Evolutionary conservation across 2,888 invertebrate species (phyloP), one percentile per base, ranked within the genome.

Genomic region (Melieria crassipennis): DNA sequence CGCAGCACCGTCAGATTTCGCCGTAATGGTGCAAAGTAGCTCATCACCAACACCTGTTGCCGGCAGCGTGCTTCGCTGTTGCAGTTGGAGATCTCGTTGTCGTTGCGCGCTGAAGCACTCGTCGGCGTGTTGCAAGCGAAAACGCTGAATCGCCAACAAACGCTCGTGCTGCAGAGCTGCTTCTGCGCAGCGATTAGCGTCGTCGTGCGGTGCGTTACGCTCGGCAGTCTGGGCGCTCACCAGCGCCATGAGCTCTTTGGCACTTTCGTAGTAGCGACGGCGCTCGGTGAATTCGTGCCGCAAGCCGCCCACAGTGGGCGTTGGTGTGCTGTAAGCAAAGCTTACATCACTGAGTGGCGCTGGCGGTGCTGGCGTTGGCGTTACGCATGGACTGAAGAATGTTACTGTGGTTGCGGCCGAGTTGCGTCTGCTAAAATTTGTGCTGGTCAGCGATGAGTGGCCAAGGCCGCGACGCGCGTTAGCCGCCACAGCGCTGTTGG

Each of bases 341-440:
- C 65, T 58, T 13, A 63, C 46, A 60, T 61, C 55, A 9, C 43
- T 13, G 4, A 57, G 43, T 6, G 58, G 63, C 4, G 13, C 13
- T 16, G 61, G 60, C 48, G 30, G 11, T 43, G 30, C 55, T n/a
- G 16, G 7, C 50, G 68, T 65, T 61, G 70, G 52, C 42, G 70
- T 56, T 4, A 10, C 56, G 30, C 62, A 55, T 11, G 46, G 50
- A n/a, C 42, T 50, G n/a, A 62, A 69, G 30, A 57, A 58, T 5
- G 70, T 65, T 52, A 61, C 55, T 48, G 58, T 69, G n/a, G 72
- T 72, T 42, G 72, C 48, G 7, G 64, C 50, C 9, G 72, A 72
- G 55, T 65, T 69, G 11, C 69, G 72, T 10, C 72, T 55, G 48
- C 68, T 72, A 48, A 60, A 72, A 43, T 69, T 55, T 30, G 10